Evolutionary conservation across 1,140 invertebrate species (phyloP).

Genomic region (Mycetomoellerius zeteki): DNA sequence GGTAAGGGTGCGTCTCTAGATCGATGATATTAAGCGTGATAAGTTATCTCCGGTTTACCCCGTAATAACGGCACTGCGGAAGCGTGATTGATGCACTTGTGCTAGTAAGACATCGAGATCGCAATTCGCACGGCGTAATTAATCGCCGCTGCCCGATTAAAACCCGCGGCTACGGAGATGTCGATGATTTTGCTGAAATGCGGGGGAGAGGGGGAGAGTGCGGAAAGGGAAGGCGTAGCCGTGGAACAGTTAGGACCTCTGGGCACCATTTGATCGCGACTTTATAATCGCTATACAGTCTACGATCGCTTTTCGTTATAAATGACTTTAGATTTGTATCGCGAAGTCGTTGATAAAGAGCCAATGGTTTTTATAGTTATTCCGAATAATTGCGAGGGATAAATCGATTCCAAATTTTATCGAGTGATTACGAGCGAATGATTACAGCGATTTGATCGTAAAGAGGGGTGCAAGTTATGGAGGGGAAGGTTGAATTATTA

Average conservation of each 20-base stretch:
- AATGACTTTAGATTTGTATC: background rate
- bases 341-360: background rate
- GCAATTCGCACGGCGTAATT: constrained; percentile 40
- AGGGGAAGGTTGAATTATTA: constrained; percentile 54
- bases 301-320: background rate
- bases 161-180: constrained; percentile 30
- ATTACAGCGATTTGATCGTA: constrained; percentile 51
- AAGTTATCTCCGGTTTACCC: constrained; percentile 68
- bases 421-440: constrained; percentile 35
- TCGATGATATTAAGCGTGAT: constrained; percentile 75
- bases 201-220: too few relatives aligned
- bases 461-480: background rate
- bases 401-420: background rate
- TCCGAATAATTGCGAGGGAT: constrained; percentile 10
- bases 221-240: background rate
- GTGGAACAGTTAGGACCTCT: constrained; percentile 11
- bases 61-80: constrained; percentile 61
- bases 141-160: constrained; percentile 65
- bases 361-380: background rate
- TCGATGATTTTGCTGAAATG: constrained; percentile 35
- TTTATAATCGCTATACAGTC: constrained; percentile 9
- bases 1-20: constrained; percentile 58
- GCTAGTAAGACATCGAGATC: constrained; percentile 51
- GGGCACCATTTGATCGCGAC: background rate
- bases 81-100: constrained; percentile 68